Conservation (phyloP, 92 coral and sea anemone genomes). For the Bergia sp. region DNA sequence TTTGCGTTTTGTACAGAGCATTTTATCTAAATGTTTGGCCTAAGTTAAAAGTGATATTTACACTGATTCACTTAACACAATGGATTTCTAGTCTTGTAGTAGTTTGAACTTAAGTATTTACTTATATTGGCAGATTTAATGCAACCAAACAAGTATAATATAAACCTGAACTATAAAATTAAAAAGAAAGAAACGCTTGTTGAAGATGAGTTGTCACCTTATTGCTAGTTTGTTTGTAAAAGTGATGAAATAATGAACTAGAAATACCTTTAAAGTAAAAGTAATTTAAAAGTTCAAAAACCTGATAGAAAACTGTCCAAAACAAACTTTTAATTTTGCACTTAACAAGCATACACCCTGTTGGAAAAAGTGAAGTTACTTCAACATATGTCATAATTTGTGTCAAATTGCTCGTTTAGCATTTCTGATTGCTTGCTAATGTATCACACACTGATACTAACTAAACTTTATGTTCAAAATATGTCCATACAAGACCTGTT, state of each 20-base stretch:
- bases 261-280: no score
- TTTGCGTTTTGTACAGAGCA: neutral
- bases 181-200: no score
- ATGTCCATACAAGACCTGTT: neutral
- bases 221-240: neutral
- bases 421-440: neutral
- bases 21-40: no score
- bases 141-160: neutral
- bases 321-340: no score
- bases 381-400: neutral
- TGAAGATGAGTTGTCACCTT: neutral
- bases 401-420: neutral
- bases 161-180: no score
- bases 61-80: no score
- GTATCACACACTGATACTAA: neutral
- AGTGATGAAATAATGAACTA: no score
- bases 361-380: no score
- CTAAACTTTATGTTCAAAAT: no score
- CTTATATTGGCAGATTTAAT: neutral
- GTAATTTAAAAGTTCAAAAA: neutral
- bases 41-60: no score
- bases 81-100: neutral
- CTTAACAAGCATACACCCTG: no score
- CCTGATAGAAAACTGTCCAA: neutral
- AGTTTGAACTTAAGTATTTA: no score